Base-by-base conservation (phyloP, 2,113 vertebrate genomes). In the Cyphomyrus discorhynchus region DNA sequence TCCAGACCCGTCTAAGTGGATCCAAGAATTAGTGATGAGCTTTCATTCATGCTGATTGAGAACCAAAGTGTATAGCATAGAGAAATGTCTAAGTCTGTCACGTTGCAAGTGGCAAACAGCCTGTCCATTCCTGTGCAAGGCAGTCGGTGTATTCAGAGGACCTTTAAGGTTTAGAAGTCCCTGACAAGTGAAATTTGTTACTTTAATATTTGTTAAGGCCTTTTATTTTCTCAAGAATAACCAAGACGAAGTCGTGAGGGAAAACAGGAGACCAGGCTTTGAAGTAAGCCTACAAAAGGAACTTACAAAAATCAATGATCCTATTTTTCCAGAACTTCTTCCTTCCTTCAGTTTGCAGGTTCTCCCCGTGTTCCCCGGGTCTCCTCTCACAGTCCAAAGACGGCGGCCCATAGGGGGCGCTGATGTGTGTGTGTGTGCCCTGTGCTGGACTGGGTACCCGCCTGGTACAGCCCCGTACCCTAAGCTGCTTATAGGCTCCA, bases 111-210 rank as follows among this genome's bases (percentile, higher is more conserved):
- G 15, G 15, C 15, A 77, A 39, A 27, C 88, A 74, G 24, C 24
- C 39, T 82, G 77, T 9, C 58, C 39, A n/a, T 45, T 24, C 11
- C 53, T 62, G 35, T 9, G 27, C 45, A 42, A 15, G 10, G 24
- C 46, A 49, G 5, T 24, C 4, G 0, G 83, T 85, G 4, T 31
- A 31, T 27, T n/a, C 49, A 88, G 58, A 35, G 53, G 47, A 31
- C 85, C 35, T 90, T 90, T 85, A 85, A 89, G 52, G 39, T 17
- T 86, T 27, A 53, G 47, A 86, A 53, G 84, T 53, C n/a, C 47
- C 24, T 86, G 84, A 86, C 49, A 86, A 53, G 84, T 86, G 49
- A 53, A 35, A 52, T 35, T 17, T 0, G 82, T 49, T 53, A 19
- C 47, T 53, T 17, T 15, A 86, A 35, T 53, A 52, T 52, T 31